Conservation (phyloP, 2,888 invertebrate genomes). For the Deroplatys truncata region DNA sequence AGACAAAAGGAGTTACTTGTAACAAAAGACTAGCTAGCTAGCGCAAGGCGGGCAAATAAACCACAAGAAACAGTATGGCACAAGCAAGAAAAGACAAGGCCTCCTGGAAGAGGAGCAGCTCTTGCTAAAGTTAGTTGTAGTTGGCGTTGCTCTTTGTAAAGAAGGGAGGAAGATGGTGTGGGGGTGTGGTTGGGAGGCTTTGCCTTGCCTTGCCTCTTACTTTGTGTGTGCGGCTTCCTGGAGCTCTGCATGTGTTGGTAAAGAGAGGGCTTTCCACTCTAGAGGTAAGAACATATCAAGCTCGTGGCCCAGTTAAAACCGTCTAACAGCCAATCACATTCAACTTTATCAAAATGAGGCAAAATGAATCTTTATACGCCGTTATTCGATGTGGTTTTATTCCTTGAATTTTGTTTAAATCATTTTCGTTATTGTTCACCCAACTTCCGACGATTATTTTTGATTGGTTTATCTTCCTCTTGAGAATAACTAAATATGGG, state of each 20-base stretch:
- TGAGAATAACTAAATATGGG: too few species aligned
- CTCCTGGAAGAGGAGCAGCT: neutral
- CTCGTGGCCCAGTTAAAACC: neutral
- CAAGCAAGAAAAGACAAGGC: neutral
- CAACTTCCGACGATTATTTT: too few species aligned
- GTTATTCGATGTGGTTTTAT: too few species aligned
- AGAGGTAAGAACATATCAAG: conserved; percentile 14
- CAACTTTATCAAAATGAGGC: too few species aligned
- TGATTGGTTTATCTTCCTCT: too few species aligned
- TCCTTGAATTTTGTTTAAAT: too few species aligned
- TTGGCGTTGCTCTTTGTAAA: conserved; percentile 12
- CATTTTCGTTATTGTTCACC: too few species aligned
- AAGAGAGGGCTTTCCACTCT: neutral
- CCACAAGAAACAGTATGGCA: conserved; percentile 15
- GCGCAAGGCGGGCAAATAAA: conserved; percentile 8
- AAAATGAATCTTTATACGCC: too few species aligned
- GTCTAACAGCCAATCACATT: neutral
- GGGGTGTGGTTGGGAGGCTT: neutral
- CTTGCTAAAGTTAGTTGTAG: neutral
- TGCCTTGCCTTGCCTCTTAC: conserved; percentile 5
- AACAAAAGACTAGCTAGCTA: conserved; percentile 9
- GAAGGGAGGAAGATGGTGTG: neutral
- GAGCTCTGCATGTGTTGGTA: neutral
- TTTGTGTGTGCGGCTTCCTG: conserved; percentile 2
- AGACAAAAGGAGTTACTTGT: conserved; percentile 16